A percentile compares a stretch with the other conserved stretches of the same genome.
Conservation (phyloP, 2,888 invertebrate species). For the Pherbina coryleti region DNA sequence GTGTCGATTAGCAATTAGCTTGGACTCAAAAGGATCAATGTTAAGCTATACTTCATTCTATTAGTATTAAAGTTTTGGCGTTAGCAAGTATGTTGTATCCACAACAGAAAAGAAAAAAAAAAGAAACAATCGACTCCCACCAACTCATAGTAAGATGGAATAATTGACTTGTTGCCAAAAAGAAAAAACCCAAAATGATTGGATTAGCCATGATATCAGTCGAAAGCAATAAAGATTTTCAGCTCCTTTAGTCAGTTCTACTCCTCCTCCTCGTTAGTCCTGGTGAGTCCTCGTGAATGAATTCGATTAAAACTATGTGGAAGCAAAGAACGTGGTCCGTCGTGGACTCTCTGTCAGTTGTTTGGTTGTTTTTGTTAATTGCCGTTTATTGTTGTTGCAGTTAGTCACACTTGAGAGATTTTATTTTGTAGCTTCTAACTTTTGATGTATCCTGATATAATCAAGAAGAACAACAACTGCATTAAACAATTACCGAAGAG, state of each 20-base stretch:
- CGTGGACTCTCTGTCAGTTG: not conserved
- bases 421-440: constrained; percentile 3
- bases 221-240: constrained; percentile 32
- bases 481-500: constrained; percentile 15
- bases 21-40: constrained; percentile 25
- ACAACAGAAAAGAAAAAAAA: not conserved
- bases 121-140: not conserved
- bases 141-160: not conserved
- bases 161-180: constrained; percentile 32
- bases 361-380: not conserved
- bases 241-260: constrained; percentile 3
- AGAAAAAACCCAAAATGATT: not conserved
- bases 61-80: not conserved
- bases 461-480: constrained; percentile 4
- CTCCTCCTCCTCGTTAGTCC: too few relatives aligned
- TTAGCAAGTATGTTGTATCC: not conserved
- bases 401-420: constrained; percentile 22
- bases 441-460: not conserved
- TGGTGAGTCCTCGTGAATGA: not conserved
- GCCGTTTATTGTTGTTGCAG: not conserved
- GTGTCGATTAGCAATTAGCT: constrained; percentile 33
- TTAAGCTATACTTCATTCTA: not conserved
- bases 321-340: not conserved
- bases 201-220: constrained; percentile 31
- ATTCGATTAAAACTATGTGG: constrained; percentile 22